Percentiles rank a stretch among this genome's conserved stretches.
Evolutionary conservation across 2,113 vertebrate species (phyloP).

Genomic region (Diphyllodes magnificus): DNA sequence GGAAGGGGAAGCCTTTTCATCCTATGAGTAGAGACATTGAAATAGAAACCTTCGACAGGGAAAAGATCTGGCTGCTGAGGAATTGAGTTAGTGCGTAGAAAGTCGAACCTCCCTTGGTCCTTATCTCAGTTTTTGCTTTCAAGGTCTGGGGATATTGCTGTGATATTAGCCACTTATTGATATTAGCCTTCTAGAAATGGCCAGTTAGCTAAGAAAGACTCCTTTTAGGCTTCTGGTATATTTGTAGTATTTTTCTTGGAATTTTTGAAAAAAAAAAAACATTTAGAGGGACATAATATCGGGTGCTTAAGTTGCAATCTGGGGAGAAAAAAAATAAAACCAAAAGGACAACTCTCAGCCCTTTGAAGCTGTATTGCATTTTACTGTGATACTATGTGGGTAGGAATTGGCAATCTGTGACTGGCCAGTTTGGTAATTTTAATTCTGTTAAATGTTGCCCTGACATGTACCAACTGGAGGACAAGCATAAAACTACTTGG

Average conservation of each 20-base stretch:
- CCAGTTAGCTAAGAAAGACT: not conserved
- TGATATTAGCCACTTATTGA: rapidly evolving
- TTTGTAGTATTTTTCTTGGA: not conserved
- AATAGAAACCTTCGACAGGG: not conserved
- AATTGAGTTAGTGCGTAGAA: not conserved
- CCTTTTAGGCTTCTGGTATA: not conserved
- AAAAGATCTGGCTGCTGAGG: not conserved
- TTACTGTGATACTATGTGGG: rapidly evolving
- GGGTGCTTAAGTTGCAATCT: not conserved
- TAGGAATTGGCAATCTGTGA: not conserved
- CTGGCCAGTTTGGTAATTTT: not conserved
- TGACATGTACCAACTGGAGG: not conserved
- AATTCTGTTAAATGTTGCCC: not conserved
- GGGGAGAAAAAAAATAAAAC: not conserved
- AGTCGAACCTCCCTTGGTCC: not conserved
- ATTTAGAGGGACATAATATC: not conserved
- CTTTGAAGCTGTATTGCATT: not conserved
- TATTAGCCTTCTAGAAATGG: not conserved
- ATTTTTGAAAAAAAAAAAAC: not conserved
- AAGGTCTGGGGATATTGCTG: not conserved
- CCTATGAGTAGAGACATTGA: not conserved
- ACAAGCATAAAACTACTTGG: not conserved
- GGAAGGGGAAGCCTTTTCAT: not conserved
- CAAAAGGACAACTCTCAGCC: not conserved
- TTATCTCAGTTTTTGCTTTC: not conserved